phyloP scores from a whole-genome alignment of 2,797 vertebrate genomes.

The Melanotaenia parkinsoni region DNA sequence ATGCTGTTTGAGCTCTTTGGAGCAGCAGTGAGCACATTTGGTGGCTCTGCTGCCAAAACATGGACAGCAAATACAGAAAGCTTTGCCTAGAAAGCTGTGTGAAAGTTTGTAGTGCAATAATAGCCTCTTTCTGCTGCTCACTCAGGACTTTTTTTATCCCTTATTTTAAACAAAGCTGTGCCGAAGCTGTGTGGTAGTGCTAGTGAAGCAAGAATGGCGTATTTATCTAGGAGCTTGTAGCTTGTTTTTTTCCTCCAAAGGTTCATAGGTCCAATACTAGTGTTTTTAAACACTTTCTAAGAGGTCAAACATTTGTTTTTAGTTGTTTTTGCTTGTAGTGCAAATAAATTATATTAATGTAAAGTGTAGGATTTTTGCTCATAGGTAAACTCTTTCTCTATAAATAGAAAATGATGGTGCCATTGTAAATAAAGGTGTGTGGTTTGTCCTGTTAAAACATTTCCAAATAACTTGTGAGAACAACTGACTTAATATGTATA shows the following conservation, averaged over 20 bases:
- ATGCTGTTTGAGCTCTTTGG: constrained; percentile 13
- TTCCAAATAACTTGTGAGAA: not conserved
- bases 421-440: not conserved
- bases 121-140: constrained; percentile 40
- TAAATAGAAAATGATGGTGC: not conserved
- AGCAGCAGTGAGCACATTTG: constrained; percentile 20
- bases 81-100: constrained; percentile 24
- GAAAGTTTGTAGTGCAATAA: constrained; percentile 75
- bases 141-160: constrained; percentile 65
- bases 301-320: constrained; percentile 59
- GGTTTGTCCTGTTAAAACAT: constrained; percentile 5
- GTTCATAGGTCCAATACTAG: constrained; percentile 59
- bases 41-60: constrained; percentile 33
- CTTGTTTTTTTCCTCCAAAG: constrained; percentile 52
- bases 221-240: constrained; percentile 50
- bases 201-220: constrained; percentile 42
- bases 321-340: constrained; percentile 35
- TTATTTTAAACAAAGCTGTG: constrained; percentile 37
- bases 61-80: constrained; percentile 18
- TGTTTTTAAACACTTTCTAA: constrained; percentile 61
- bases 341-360: constrained; percentile 64
- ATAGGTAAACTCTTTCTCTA: not conserved
- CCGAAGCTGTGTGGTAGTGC: constrained; percentile 26
- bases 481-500: constrained; percentile 1
- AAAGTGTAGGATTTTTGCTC: constrained; percentile 8